Evolutionary conservation across 2,113 vertebrate species (phyloP).

Genomic region (Halcyon malimbica): DNA sequence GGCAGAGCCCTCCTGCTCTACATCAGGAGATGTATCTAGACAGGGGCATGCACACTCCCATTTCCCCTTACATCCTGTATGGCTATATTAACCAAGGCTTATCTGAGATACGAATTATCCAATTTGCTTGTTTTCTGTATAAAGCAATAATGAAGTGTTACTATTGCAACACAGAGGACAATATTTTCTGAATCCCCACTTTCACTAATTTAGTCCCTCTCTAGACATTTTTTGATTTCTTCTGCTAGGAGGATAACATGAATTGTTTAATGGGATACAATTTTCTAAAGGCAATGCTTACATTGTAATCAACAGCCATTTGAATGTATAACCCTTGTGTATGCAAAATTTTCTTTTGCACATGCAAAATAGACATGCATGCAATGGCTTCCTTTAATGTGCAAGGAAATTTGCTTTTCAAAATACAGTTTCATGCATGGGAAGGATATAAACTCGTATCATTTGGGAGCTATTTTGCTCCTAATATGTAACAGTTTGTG

Average conservation of each 20-base stretch:
- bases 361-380: background rate
- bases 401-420: background rate
- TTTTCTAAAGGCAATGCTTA: slow-evolving; percentile 16
- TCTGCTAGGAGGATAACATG: background rate
- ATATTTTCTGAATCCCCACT: background rate
- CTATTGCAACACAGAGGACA: background rate
- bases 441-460: background rate
- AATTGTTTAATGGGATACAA: slow-evolving; percentile 19
- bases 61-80: background rate
- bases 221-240: background rate
- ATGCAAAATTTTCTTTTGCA: background rate
- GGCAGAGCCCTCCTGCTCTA: background rate
- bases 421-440: background rate
- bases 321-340: background rate
- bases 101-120: background rate
- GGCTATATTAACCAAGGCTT: background rate
- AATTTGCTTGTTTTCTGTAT: background rate
- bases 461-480: background rate
- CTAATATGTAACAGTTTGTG: background rate
- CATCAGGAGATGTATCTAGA: background rate
- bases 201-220: slow-evolving; percentile 17
- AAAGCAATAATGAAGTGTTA: background rate
- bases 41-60: background rate
- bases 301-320: background rate
- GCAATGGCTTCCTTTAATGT: background rate